These are phyloP conservation scores for Geothlypis trichas DNA, from an alignment of 2,113 vertebrate genomes.

Conservation along the genomic window DNA sequence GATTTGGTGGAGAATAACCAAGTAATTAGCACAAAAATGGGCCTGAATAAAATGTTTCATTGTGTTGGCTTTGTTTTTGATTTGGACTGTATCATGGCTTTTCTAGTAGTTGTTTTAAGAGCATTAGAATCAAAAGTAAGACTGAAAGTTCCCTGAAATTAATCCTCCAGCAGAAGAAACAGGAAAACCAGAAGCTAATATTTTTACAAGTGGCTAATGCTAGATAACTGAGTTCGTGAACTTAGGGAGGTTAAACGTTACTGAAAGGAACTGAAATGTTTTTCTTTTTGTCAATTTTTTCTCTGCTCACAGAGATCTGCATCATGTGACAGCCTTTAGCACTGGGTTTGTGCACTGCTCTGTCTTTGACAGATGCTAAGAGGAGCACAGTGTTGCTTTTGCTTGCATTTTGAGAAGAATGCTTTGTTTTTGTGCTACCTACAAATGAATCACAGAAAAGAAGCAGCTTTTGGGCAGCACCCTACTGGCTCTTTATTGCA, in stretches of 20 bases:
- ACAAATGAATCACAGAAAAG: background rate
- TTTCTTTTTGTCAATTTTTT: background rate
- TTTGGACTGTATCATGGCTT: background rate
- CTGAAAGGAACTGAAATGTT: background rate
- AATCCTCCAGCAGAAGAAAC: conserved; percentile 58
- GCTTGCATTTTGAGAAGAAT: background rate
- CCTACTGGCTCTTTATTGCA: background rate
- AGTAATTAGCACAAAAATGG: background rate
- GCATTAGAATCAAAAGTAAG: conserved; percentile 45
- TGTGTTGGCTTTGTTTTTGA: background rate
- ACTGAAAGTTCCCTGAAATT: conserved; percentile 57
- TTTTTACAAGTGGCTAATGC: conserved; percentile 71
- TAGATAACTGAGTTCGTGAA: conserved; percentile 70
- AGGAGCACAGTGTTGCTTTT: background rate
- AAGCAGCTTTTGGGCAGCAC: background rate
- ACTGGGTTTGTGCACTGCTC: background rate
- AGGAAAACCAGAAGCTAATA: conserved; percentile 72
- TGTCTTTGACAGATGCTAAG: background rate
- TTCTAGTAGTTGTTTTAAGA: conserved; percentile 46
- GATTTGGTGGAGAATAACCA: background rate
- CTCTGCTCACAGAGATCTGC: background rate
- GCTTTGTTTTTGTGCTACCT: background rate
- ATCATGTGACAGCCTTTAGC: background rate
- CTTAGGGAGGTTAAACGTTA: conserved; percentile 9
- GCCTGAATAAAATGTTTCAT: background rate